These are phyloP conservation scores for Mormyrus proboscirostris DNA, from an alignment of 2,797 vertebrate genomes.

Conservation along the genomic window DNA sequence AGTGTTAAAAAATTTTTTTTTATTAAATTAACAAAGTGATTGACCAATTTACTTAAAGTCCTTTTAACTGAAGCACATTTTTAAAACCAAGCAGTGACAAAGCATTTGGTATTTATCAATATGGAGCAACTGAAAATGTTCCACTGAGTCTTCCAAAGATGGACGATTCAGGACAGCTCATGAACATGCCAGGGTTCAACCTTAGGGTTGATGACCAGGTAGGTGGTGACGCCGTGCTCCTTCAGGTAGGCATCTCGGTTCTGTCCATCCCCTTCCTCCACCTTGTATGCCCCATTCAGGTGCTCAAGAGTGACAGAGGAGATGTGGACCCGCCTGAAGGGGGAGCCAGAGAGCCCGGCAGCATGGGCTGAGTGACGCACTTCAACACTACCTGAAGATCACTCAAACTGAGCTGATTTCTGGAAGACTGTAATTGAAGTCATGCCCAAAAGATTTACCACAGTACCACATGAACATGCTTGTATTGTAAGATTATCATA, in stretches of 20 bases:
- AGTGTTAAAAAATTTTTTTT: not conserved
- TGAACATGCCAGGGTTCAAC: slow-evolving; percentile 50
- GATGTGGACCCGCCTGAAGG: slow-evolving; percentile 87
- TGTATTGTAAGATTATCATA: not conserved
- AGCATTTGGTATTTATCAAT: not conserved
- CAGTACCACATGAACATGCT: not conserved
- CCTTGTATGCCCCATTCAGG: slow-evolving; percentile 89
- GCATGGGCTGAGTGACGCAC: not conserved
- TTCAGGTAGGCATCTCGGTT: slow-evolving; percentile 88
- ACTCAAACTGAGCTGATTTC: not conserved
- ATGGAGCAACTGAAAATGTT: not conserved
- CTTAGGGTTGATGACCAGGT: slow-evolving; percentile 97
- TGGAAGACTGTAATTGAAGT: not conserved
- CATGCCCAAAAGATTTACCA: not conserved
- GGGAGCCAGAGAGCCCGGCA: not conserved
- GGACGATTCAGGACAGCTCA: not conserved
- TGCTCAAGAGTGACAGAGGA: slow-evolving; percentile 90
- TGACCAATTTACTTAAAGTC: not conserved
- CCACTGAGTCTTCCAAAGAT: not conserved
- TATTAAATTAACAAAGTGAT: not conserved
- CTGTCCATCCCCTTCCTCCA: slow-evolving; percentile 87
- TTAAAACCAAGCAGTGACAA: not conserved
- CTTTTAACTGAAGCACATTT: not conserved
- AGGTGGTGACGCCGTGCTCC: slow-evolving; percentile 84
- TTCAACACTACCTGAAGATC: not conserved